A percentile compares a stretch with the other conserved stretches of the same genome.
These are phyloP conservation scores for Mystacornis crossleyi DNA, from an alignment of 2,113 vertebrate genomes.

Conservation along the genomic window DNA sequence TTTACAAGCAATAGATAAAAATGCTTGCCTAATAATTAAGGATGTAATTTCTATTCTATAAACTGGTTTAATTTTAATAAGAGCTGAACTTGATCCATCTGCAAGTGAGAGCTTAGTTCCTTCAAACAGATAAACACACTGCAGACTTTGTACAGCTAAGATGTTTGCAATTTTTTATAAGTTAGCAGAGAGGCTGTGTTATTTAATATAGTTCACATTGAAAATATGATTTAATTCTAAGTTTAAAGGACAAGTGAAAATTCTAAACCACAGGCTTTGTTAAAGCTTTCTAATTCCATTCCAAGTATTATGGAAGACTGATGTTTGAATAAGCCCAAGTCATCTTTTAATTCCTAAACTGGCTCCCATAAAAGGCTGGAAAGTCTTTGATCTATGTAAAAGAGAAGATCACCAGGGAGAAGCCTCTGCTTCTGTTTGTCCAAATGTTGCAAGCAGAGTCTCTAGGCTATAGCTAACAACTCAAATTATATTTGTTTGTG, in stretches of 20 bases:
- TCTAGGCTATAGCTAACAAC: constrained; percentile 33
- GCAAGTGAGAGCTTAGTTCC: background rate
- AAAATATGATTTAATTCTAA: constrained; percentile 22
- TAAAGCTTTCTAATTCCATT: constrained; percentile 43
- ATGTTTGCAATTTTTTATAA: background rate
- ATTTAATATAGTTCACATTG: background rate
- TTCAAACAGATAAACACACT: constrained; percentile 1
- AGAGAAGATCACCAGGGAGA: constrained; percentile 48
- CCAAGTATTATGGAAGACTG: constrained; percentile 47
- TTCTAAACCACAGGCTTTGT: constrained; percentile 34
- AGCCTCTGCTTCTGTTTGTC: constrained; percentile 49
- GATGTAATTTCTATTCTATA: background rate
- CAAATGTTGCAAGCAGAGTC: constrained; percentile 43
- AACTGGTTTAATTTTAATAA: constrained; percentile 1
- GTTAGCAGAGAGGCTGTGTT: background rate
- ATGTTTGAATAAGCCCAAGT: constrained; percentile 37
- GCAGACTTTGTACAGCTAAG: background rate
- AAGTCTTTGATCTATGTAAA: constrained; percentile 57
- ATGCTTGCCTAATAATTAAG: background rate
- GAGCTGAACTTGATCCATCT: background rate
- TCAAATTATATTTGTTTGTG: constrained; percentile 32
- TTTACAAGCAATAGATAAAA: background rate
- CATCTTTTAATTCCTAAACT: constrained; percentile 54
- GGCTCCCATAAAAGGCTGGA: constrained; percentile 33
- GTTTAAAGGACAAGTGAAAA: constrained; percentile 25